Conservation (phyloP, 1,140 invertebrate species). For the Palaemon carinicauda region DNA sequence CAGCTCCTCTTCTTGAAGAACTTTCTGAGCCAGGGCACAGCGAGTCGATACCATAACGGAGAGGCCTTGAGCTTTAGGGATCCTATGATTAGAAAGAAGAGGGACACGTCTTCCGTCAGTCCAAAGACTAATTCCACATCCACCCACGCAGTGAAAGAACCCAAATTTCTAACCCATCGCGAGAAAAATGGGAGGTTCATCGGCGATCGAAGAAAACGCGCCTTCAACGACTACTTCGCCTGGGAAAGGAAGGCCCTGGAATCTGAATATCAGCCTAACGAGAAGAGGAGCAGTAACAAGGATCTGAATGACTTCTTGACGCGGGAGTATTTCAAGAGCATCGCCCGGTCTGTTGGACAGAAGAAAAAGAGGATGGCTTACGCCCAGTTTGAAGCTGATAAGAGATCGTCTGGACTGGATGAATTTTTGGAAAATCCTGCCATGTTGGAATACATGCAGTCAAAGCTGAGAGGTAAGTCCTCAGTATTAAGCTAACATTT, state of each 20-base stretch:
- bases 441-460: conserved; percentile 30
- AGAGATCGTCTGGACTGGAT: background rate
- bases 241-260: conserved; percentile 3
- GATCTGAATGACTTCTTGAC: conserved; percentile 28
- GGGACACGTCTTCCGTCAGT: background rate
- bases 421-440: conserved; percentile 30
- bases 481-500: too few species aligned
- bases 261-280: background rate
- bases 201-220: conserved; percentile 15
- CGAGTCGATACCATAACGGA: conserved; percentile 5
- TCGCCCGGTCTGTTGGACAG: conserved; percentile 31
- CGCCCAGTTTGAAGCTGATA: conserved; percentile 38
- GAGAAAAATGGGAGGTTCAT: background rate
- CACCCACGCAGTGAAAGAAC: background rate
- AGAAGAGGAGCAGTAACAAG: background rate
- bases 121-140: background rate
- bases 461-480: conserved; percentile 24
- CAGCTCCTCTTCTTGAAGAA: background rate
- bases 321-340: conserved; percentile 42
- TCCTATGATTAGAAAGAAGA: conserved; percentile 19
- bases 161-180: background rate
- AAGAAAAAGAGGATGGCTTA: conserved; percentile 46
- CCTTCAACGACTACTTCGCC: conserved; percentile 46
- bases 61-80: background rate
- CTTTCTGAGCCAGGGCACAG: conserved; percentile 6